Base-by-base conservation (phyloP, 2,113 vertebrate species). In the Amia ocellicauda region DNA sequence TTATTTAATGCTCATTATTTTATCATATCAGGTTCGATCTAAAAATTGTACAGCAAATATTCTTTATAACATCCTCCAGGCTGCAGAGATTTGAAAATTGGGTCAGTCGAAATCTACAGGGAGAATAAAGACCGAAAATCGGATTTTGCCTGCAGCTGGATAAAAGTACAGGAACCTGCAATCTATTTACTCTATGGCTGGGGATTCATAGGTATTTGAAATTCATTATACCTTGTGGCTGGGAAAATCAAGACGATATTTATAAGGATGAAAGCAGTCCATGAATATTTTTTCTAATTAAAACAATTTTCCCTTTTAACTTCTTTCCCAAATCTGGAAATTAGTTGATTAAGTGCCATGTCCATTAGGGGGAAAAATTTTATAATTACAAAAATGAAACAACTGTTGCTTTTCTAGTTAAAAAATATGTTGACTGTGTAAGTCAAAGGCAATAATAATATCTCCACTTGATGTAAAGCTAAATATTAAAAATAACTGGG, bases 1-100 rank as follows among this genome's bases (percentile, higher is more conserved):
- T 79, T 79, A 83, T 85, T 74, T 68, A 69, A 68, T 60, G 72
- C 54, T 84, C 79, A 80, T 82, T 78, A 80, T 69, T 85, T 76
- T 82, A 83, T 85, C 69, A 81, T 76, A 78, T 77, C 62, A 65
- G 69, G 73, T 70, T 73, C 60, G 79, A 80, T 76, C 70, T 69
- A 70, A 77, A 80, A 65, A 70, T 72, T 52, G 51, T 45, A 62
- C 68, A 71, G 74, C 78, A 83, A 80, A 86, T 82, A 77, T 72
- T 69, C 77, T 66, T 76, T 55, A 70, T 74, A 65, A 65, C 53
- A 72, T 67, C 74, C 74, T 68, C 4, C 72, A 80, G 74, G 72
- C 79, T 74, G 43, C 57, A 3, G 22, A 56, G 67, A 77, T 58
- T 71, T 57, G 23, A 66, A 83, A 87, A 86, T 58, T 90, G 73